These are phyloP conservation scores for Camelus dromedarius DNA, from an alignment of 2,113 vertebrate genomes.

Conservation along the genomic window DNA sequence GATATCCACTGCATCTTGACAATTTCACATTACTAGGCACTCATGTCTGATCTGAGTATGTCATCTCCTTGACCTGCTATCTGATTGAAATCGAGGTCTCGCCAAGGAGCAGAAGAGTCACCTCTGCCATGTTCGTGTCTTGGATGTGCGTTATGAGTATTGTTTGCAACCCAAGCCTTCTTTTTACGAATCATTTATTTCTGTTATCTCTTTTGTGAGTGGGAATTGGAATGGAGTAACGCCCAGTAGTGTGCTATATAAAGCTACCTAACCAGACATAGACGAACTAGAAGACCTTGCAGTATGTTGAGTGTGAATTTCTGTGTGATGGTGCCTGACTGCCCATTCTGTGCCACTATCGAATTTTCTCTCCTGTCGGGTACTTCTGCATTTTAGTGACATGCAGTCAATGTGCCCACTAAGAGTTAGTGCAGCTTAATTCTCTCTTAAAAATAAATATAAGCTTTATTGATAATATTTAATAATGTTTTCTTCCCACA, in stretches of 20 bases:
- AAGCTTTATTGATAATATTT: neutral
- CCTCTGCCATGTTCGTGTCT: neutral
- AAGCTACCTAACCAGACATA: neutral
- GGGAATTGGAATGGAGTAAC: neutral
- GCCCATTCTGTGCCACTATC: too few relatives aligned
- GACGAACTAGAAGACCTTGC: neutral
- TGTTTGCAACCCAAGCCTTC: neutral
- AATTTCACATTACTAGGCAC: neutral
- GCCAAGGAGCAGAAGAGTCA: neutral
- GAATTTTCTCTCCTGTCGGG: neutral
- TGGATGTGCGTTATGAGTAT: fast-evolving
- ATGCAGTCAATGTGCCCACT: neutral
- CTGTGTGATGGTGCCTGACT: too few relatives aligned
- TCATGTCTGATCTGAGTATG: neutral
- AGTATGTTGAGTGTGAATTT: neutral
- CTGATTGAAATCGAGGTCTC: neutral
- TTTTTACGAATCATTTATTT: neutral
- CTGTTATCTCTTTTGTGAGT: neutral
- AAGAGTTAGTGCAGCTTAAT: neutral
- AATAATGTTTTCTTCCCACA: neutral
- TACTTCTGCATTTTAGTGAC: neutral
- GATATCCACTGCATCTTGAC: neutral
- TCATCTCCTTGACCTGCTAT: neutral
- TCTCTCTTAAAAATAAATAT: neutral
- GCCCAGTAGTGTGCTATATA: neutral